Percentiles rank a stretch among this genome's conserved stretches.
phyloP scores from a whole-genome alignment of 2,888 invertebrate species.

The Chirona hameri region DNA sequence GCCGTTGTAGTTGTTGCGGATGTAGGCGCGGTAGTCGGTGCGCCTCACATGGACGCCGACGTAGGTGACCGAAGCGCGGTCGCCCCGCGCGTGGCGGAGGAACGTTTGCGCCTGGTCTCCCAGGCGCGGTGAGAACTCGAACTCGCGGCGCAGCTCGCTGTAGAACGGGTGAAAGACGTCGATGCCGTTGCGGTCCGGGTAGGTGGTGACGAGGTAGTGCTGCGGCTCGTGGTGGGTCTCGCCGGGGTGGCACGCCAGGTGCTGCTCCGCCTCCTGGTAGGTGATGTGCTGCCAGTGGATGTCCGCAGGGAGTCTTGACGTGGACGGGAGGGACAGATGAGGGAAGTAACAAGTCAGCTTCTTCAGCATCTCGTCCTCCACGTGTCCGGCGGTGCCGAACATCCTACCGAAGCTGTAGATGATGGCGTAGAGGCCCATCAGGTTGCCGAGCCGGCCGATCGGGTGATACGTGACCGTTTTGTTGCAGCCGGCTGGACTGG shows the following conservation, averaged over 20 bases:
- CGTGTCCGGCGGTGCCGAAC: neutral
- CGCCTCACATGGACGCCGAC: neutral
- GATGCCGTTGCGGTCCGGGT: conserved; percentile 7
- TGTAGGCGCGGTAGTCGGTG: neutral
- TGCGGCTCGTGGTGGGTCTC: neutral
- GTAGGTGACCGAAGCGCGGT: neutral
- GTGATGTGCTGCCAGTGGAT: neutral
- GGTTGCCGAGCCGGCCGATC: neutral
- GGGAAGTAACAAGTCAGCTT: neutral
- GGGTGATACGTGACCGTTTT: neutral
- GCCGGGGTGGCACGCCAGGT: neutral
- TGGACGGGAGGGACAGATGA: neutral
- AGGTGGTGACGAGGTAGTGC: neutral
- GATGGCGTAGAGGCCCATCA: conserved; percentile 5
- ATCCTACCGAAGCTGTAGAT: neutral
- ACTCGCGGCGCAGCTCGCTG: neutral
- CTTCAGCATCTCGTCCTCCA: neutral
- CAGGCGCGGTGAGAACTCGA: neutral
- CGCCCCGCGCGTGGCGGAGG: neutral
- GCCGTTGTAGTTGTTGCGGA: neutral
- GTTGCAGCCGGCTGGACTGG: neutral
- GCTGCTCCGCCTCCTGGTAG: neutral
- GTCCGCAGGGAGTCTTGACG: neutral
- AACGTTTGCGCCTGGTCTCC: neutral
- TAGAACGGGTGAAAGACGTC: conserved; percentile 4